Evolutionary conservation across 2,113 vertebrate genomes (phyloP), one percentile per base, ranked within the genome.

Genomic region (Fregetta grallaria): DNA sequence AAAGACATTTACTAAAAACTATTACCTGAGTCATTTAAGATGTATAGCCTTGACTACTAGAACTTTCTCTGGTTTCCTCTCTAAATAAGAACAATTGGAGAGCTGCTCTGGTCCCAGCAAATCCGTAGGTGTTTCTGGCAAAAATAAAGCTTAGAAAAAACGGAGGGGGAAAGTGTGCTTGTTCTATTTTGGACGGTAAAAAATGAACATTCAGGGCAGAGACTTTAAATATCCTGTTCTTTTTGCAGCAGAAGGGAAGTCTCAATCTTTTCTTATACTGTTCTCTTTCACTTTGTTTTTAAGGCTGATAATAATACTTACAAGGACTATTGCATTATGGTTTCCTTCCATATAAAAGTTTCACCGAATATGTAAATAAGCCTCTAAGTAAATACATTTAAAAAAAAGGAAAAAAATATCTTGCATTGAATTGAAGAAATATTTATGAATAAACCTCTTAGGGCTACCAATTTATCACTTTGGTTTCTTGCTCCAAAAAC

Each of bases 11-110:
- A 96, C 89, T 95, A 86, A 96, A 95, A 97, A 87, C 42, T 2
- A 79, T 97, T 97, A 93, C 94, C 74, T 88, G 58, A 96, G 74
- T 96, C 45, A 92, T 95, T 97, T 97, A 95, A 94, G 77, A 96
- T 94, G 87, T 79, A 93, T 93, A 75, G 44, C 47, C 58, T 67
- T 88, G 50, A 91, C 58, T 88, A 65, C 30, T 40, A 80, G 47
- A 70, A 86, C n/a, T 96, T 97, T 86, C 73, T 94, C 55, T 91
- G 62, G 27, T 95, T 97, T 96, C 96, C 38, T 92, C 23, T 92
- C 94, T 92, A 93, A 83, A 94, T 92, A 94, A 95, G 87, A 97
- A 82, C 52, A 97, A 95, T 65, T 96, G 63, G 56, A 96, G 32
- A 94, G 29, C 10, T 61, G 18, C 45, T 95, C 11, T 68, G 32